Base-by-base conservation (phyloP, 2,113 vertebrate species). In the Etheostoma cragini region DNA sequence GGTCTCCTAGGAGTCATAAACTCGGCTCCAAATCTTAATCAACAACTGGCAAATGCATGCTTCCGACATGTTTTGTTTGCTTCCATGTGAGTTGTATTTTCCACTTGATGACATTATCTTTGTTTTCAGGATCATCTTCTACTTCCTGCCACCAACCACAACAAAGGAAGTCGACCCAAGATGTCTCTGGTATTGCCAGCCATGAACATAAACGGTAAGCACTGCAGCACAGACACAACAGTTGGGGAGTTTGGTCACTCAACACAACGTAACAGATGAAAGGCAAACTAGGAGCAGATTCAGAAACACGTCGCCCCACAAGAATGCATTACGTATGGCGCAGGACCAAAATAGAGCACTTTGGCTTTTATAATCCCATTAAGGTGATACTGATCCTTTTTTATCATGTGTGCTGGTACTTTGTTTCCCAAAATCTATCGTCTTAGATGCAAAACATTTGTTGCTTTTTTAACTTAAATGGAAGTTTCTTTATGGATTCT, bases 171-270 rank as follows among this genome's bases (percentile, higher is more conserved):
- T 62, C 96, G 97, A 81, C 97, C 98, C 68, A 99, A 99, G 95
- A 98, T 99, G 97, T 98, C 98, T 16, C 90, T 99, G 88, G 95
- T 99, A 67, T 90, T 99, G 87, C 98, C 97, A 86, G 98, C 98
- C 70, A 95, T 98, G 90, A 98, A 99, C 89, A 94, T 97, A 90
- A 97, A 97, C 60, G 98, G 98, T 98, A 94, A 96, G 97, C 91
- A 22, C 57, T 63, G 53, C 72, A 38, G 33, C 76, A 72, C 75
- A 85, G 56, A 56, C 69, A 46, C 70, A 73, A 35, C 70, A 63
- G 46, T 78, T 75, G 56, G 38, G 47, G 42, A 42, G 72, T 61
- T 62, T 22, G 56, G 24, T 87, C 82, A 71, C n/a, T 87, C 72
- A 62, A 50, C 80, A 58, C 7, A 14, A 4, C 54, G 52, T 3